These are phyloP conservation scores for Caenorhabditis tropicalis DNA, from an alignment of 1,140 invertebrate genomes.

Conservation along the genomic window DNA sequence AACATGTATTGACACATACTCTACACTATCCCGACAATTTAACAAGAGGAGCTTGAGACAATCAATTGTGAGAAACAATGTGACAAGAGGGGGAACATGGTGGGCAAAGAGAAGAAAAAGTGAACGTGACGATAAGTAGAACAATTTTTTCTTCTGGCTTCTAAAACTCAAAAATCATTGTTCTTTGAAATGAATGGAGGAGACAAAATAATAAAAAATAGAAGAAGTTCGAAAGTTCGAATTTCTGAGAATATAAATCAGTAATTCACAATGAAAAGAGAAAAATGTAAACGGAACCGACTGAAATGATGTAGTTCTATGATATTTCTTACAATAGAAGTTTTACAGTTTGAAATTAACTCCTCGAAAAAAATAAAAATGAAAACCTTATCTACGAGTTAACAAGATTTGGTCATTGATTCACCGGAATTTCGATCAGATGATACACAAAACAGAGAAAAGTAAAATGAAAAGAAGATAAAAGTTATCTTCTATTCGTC, in stretches of 20 bases:
- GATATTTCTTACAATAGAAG: not conserved
- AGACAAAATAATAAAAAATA: not conserved
- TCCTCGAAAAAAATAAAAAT: not conserved
- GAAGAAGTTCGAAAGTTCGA: not conserved
- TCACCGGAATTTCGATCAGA: not conserved
- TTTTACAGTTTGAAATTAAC: not conserved
- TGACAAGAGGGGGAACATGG: conserved; percentile 13
- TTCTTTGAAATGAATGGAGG: not conserved
- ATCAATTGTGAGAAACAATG: not conserved
- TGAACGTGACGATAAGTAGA: conserved; percentile 35
- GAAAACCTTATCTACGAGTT: too few relatives aligned
- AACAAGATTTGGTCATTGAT: conserved; percentile 24
- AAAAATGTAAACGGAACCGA: too few relatives aligned
- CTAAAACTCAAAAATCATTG: not conserved
- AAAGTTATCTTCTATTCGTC: not conserved
- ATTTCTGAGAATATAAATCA: too few relatives aligned
- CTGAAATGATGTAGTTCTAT: too few relatives aligned
- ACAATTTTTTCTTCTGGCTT: not conserved
- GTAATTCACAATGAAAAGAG: too few relatives aligned
- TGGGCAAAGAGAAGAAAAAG: conserved; percentile 8
- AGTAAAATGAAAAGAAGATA: not conserved
- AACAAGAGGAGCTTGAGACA: conserved; percentile 43
- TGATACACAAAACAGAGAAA: conserved; percentile 16
- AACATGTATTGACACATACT: conserved; percentile 40
- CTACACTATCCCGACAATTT: conserved; percentile 39